These are phyloP conservation scores for Campoletis sonorensis DNA, from an alignment of 1,140 invertebrate species.

Conservation along the genomic window DNA sequence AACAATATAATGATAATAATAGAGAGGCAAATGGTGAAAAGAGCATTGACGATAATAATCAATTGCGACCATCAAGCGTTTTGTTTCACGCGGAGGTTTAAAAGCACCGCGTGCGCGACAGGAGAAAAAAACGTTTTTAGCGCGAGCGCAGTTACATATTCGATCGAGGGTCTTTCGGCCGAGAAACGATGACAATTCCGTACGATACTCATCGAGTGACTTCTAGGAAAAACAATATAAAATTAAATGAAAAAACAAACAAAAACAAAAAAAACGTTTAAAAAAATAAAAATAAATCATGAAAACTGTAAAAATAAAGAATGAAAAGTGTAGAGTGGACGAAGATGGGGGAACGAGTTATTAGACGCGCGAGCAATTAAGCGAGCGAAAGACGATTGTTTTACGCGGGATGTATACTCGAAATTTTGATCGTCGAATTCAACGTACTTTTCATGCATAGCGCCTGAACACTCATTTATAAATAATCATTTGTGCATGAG, in stretches of 20 bases:
- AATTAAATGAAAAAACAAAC: too few relatives aligned
- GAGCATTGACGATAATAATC: constrained; percentile 3
- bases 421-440: neutral
- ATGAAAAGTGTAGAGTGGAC: neutral
- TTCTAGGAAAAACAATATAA: too few relatives aligned
- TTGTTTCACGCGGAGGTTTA: neutral
- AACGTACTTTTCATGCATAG: neutral
- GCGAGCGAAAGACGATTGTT: neutral
- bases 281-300: neutral
- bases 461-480: neutral
- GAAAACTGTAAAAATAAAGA: neutral
- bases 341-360: too few relatives aligned
- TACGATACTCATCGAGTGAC: too few relatives aligned
- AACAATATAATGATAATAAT: constrained; percentile 1
- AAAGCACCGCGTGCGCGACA: neutral
- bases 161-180: too few relatives aligned
- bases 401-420: neutral
- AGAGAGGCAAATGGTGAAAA: neutral
- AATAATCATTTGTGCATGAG: neutral
- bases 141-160: too few relatives aligned
- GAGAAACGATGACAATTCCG: too few relatives aligned
- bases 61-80: neutral
- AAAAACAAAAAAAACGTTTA: too few relatives aligned
- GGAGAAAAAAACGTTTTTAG: neutral
- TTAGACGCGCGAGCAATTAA: neutral